Conservation (phyloP, 2,797 vertebrate genomes). For the Gephyroberyx darwinii region DNA sequence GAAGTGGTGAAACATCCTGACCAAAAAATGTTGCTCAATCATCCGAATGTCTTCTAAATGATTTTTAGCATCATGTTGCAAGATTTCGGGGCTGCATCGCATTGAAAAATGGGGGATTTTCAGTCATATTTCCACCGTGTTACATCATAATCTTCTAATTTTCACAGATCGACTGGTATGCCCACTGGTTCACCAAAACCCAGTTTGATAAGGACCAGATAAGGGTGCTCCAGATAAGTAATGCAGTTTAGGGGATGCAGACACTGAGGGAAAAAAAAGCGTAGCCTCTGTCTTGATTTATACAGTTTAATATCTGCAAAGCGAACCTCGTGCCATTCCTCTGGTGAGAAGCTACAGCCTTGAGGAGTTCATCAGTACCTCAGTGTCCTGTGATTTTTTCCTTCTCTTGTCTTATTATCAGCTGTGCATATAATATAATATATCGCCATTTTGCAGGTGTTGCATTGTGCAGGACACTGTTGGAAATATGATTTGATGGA, state of each 20-base stretch:
- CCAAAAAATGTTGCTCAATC: neutral
- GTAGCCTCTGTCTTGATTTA: neutral
- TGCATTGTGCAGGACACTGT: neutral
- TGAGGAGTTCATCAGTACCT: neutral
- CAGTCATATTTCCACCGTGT: neutral
- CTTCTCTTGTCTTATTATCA: neutral
- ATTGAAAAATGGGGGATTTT: neutral
- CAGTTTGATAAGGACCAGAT: neutral
- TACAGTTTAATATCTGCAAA: conserved; percentile 13
- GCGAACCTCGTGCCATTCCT: neutral
- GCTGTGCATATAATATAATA: conserved; percentile 4
- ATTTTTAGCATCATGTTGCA: neutral
- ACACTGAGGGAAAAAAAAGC: neutral
- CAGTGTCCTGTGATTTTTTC: neutral
- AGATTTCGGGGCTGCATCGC: neutral
- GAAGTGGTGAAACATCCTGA: neutral
- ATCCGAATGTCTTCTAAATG: neutral
- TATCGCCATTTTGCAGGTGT: neutral
- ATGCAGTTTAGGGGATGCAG: neutral
- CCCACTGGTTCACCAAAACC: neutral
- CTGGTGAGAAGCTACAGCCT: neutral
- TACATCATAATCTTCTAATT: neutral
- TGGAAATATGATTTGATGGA: too few species aligned
- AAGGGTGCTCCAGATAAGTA: neutral
- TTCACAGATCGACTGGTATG: neutral